Evolutionary conservation across 2,888 invertebrate genomes (phyloP), one percentile per base, ranked within the genome.

Genomic region (Troides helena): DNA sequence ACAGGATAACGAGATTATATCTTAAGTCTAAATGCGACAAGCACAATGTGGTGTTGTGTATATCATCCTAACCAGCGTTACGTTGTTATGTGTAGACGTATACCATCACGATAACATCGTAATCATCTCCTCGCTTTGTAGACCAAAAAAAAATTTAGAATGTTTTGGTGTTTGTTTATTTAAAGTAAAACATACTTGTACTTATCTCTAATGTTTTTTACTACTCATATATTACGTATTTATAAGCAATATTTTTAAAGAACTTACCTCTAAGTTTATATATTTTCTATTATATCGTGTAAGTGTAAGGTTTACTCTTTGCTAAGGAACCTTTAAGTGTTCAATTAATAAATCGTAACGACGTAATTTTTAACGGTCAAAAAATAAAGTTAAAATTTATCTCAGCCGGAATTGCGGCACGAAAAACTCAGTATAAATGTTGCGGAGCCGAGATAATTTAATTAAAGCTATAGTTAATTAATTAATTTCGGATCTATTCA

Each of bases 401-500:
- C 73, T 66, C 74, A 74, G 73, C 77, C 71, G 75, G 80, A 84
- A 83, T 65, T 61, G 56, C 39, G 60, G 53, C 56, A 66, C 46
- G 58, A 71, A 72, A 72, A 74, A 68, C 67, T 63, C 39, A 25
- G 78, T 83, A 84, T 84, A 81, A 86, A 85, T 84, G 83, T 81
- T 78, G 75, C 80, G 75, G 75, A 78, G 78, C 78, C 79, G 76
- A 79, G 79, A 82, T 84, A 81, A 85, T 88, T 88, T 86, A 87
- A 89, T 89, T 87, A 86, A 86, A 84, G 81, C 86, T 82, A 88
- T 88, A 88, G 85, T 87, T 90, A 88, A 89, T 90, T 89, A 89
- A 88, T 89, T 87, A 87, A 87, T 87, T 85, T 85, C 77, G 81
- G 81, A 81, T 80, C 83, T 81, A 85, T 81, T 83, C 80, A 81